Percentiles rank a stretch among this genome's conserved stretches.
phyloP scores from a whole-genome alignment of 2,797 vertebrate species.

The Gymnodraco acuticeps region DNA sequence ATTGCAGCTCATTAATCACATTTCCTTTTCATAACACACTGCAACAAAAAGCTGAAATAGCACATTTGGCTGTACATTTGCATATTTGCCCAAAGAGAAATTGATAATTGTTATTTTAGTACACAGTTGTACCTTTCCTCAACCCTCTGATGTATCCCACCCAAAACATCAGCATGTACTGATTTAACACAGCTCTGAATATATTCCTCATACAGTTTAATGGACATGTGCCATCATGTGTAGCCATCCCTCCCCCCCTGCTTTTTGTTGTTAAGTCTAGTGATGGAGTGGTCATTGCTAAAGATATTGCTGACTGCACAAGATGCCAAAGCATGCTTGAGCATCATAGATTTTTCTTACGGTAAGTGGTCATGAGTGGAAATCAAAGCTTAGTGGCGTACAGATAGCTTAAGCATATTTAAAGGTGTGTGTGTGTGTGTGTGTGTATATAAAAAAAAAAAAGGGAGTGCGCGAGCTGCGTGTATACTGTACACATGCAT shows the following conservation, averaged over 20 bases:
- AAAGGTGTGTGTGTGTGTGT: slow-evolving; percentile 40
- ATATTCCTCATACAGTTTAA: background rate
- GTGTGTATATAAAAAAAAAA: no score
- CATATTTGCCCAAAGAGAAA: slow-evolving; percentile 30
- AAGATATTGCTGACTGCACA: slow-evolving; percentile 55
- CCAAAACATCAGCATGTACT: background rate
- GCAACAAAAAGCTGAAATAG: background rate
- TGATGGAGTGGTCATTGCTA: slow-evolving; percentile 54
- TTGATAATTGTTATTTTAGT: slow-evolving; percentile 14
- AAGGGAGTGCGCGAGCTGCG: background rate
- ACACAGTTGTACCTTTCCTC: background rate
- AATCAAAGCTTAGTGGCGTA: slow-evolving; percentile 63
- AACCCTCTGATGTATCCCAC: background rate
- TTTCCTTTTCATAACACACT: slow-evolving; percentile 12
- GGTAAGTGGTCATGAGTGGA: slow-evolving; percentile 71
- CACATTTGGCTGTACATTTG: slow-evolving; percentile 23
- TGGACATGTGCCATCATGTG: slow-evolving; percentile 9
- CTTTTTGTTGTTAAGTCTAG: slow-evolving; percentile 22
- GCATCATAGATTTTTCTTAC: slow-evolving; percentile 53
- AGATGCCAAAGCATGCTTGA: slow-evolving; percentile 34
- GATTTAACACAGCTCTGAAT: background rate
- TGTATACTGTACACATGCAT: slow-evolving; percentile 49
- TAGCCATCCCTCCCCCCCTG: background rate
- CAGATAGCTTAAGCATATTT: slow-evolving; percentile 63
- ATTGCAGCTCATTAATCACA: slow-evolving; percentile 38